Evolutionary conservation across 2,888 invertebrate species (phyloP), one percentile per base, ranked within the genome.

Genomic region (Helobdella robusta): DNA sequence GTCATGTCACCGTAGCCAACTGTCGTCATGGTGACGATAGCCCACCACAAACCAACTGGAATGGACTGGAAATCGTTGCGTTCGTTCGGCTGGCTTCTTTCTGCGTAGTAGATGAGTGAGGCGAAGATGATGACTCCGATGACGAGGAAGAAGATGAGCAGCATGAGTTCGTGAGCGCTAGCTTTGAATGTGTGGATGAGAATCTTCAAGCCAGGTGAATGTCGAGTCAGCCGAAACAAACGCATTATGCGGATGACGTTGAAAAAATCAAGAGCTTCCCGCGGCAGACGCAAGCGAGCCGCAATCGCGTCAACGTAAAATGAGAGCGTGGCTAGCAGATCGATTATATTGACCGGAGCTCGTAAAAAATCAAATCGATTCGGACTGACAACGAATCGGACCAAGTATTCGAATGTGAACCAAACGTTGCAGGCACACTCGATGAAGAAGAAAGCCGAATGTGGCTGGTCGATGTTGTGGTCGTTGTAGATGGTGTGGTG

Each of bases 321-420:
- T 11, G 63, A 54, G 3, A 63, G 63, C 2, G 63, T 63, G 8
- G 63, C 63, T 36, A 52, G 48, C 15, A 63, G 52, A 23, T 63
- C 63, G 15, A 63, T 63, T 35, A 52, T 11, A 32, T 63, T 63
- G 35, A 35, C 52, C 18, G 63, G 63, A 6, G 23, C 34, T 2
- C 50, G 36, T 11, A 63, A 25, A 54, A 63, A 63, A 20, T 35
- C 52, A 20, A 52, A n/a, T 35, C 63, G 2, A 79, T 89, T 88
- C 32, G 92, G 91, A 63, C 89, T 87, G 78, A 93, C 92, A 79
- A 91, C 85, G 75, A 89, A 86, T 72, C 66, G 46, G 30, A 59
- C 56, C 18, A 59, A 20, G 2, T 61, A 34, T 50, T 66, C 66
- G 61, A 66, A 66, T 18, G 66, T 60, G 30, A 66, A 66, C 66